Evolutionary conservation across 2,888 invertebrate genomes (phyloP), one percentile per base, ranked within the genome.

Genomic region (Cantharis nigra): DNA sequence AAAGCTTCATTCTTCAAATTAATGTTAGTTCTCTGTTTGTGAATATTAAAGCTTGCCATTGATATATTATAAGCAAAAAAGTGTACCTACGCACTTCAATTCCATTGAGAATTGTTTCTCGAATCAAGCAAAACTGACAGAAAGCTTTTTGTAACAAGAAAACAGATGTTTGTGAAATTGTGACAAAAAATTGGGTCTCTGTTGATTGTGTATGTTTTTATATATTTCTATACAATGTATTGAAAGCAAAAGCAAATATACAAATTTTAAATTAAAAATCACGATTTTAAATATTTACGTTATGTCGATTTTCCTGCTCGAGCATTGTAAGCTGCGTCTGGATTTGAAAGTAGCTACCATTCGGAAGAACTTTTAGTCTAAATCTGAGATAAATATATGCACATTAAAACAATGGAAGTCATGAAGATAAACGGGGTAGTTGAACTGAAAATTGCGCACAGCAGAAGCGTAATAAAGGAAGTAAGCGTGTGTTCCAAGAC

Each of bases 391-490:
- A 69, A 74, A 74, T 74, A 74, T 69, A 74, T 69, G 74, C 74
- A 72, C 72, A 18, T 69, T 69, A 74, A 70, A 69, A 74, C 69
- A 74, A 69, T 74, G 74, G 26, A 67, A 67, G 23, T 67, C 26
- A 23, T 67, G 69, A 18, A 74, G 74, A 70, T 74, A 67, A 26
- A 67, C 65, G 74, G 69, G 74, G 74, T 74, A 74, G 63, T 16
- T 74, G 74, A 74, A 74, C 74, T 69, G 74, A 74, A 74, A 63
- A 69, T 74, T 74, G 63, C 74, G n/a, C 33, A 20, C 20, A 67
- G 72, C 67, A 69, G 26, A 73, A 67, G 72, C 7, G 72, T 65
- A 67, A 69, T 73, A 73, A 73, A 33, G 28, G 33, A 69, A 65
- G 33, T 33, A 49, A 73, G 67, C 67, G 72, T 72, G 63, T 33